Evolutionary conservation across 2,797 vertebrate genomes (phyloP), one percentile per base, ranked within the genome.

Genomic region (Sitta carolinensis): DNA sequence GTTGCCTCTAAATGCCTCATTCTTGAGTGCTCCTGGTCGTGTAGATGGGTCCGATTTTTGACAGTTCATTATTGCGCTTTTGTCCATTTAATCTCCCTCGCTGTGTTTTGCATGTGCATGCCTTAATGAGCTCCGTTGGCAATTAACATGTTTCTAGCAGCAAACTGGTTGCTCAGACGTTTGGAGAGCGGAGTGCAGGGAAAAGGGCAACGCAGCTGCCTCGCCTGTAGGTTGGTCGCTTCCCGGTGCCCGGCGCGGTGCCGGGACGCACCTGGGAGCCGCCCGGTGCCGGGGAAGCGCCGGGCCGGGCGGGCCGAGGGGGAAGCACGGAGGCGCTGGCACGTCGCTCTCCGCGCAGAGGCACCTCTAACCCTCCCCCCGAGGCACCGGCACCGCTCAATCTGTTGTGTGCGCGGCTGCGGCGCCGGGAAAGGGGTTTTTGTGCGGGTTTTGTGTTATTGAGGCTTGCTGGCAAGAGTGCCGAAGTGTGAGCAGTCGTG

Each of bases 131-230:
- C 98, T 98, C 98, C 97, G 98, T 97, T 97, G 98, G 98, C 99
- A 99, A 98, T 99, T 98, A 99, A 99, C 98, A 98, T 99, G 99
- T 99, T 99, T 99, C 98, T 98, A 97, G 98, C 98, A 98, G 98
- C 98, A 98, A 98, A 98, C 98, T 93, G 98, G 99, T 99, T 99
- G 99, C 98, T 99, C 99, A 99, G 99, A 99, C 98, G 98, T 98
- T 98, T 97, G 95, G 96, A 98, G 98, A 98, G 98, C 96, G 97
- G 97, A 98, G 98, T 98, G 98, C 98, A 97, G 98, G 98, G 98
- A 99, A 99, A 99, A 99, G 99, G 98, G 95, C 99, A 99, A 98
- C 98, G 97, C 97, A 97, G 95, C 97, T 96, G 98, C 98, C 98
- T 98, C 96, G 98, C 98, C 98, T 98, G 97, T 93, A 97, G 98